Base-by-base conservation (phyloP, 92 coral and sea anemone genomes). In the Micromussa lordhowensis region DNA sequence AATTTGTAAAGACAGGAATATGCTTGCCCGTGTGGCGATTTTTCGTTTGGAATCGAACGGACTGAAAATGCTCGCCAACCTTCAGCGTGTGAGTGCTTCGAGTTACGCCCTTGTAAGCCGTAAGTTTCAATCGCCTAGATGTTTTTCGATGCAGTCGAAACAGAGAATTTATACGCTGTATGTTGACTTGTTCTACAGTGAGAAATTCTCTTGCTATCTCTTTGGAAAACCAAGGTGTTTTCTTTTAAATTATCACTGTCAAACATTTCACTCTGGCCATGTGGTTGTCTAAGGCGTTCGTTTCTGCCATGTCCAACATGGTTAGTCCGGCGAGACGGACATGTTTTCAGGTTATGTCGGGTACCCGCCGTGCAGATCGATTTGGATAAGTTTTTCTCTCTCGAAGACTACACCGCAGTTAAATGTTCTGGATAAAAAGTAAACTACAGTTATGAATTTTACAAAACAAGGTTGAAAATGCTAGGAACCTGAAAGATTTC, bases 1-100 rank as follows among this genome's bases (percentile, higher is more conserved):
- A 91, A 93, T 91, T 93, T 94, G 98, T 89, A 90, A 95, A 92
- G 69, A 81, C 81, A 87, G 61, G 77, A 80, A 87, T 78, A 78
- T 78, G 63, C 85, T 38, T 71, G 85, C 90, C 69, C 79, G 68
- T 28, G 64, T 11, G n/a, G 49, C 66, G 75, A 40, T 4, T 18
- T 77, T 63, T 15, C 30, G 40, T 36, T 59, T 48, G 1, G 31
- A 77, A 51, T 82, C 82, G 75, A 64, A 85, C 71, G 15, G 34
- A 26, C 66, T 11, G 16, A 71, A 68, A 49, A 16, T 64, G 69
- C 70, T 76, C 75, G 21, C 19, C 77, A 66, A 44, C 36, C 29
- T 44, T 49, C 18, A 14, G 80, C 30, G 28, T 77, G 68, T 16
- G 40, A 64, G 21, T 48, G 22, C 53, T 79, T 38, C 84, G 58